Conservation (phyloP, 2,888 invertebrate genomes). For the Luffia ferchaultella region DNA sequence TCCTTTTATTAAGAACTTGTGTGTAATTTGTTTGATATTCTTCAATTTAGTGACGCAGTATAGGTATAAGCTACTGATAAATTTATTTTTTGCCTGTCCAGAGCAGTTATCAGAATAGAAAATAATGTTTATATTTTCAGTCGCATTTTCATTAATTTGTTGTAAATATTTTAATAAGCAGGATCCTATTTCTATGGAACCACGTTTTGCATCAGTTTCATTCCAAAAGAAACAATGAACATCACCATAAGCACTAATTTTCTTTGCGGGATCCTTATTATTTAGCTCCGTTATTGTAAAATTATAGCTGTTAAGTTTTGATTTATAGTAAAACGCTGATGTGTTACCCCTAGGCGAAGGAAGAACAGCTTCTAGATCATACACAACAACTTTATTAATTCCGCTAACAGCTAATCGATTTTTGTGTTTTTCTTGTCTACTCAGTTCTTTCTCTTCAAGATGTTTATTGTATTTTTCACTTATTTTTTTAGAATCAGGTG, state of each 20-base stretch:
- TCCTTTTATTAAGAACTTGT: slow-evolving; percentile 25
- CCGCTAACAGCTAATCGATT: slow-evolving; percentile 16
- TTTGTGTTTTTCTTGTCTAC: slow-evolving; percentile 14
- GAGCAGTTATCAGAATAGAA: slow-evolving; percentile 26
- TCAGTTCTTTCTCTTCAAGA: slow-evolving; percentile 13
- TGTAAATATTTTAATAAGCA: slow-evolving; percentile 13
- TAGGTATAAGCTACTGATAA: slow-evolving; percentile 16
- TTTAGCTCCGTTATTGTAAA: slow-evolving; percentile 11
- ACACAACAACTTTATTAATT: slow-evolving; percentile 14
- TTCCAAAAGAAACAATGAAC: slow-evolving; percentile 19
- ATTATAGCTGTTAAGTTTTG: slow-evolving; percentile 15
- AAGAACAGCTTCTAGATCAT: slow-evolving; percentile 17
- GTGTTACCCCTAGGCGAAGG: slow-evolving; percentile 16
- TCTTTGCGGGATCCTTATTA: slow-evolving; percentile 11
- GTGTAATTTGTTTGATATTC: slow-evolving; percentile 20
- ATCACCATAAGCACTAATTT: slow-evolving; percentile 11
- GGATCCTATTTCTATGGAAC: slow-evolving; percentile 17
- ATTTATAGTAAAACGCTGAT: slow-evolving; percentile 17
- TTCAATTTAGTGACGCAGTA: slow-evolving; percentile 13
- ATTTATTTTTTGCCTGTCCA: slow-evolving; percentile 23
- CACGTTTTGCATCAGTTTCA: slow-evolving; percentile 17
- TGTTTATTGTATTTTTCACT: slow-evolving; percentile 3
- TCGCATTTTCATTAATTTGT: background rate
- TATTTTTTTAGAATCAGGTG: background rate
- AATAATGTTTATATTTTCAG: slow-evolving; percentile 10